phyloP scores from a whole-genome alignment of 1,140 invertebrate genomes.

The Diorhabda elongata region DNA sequence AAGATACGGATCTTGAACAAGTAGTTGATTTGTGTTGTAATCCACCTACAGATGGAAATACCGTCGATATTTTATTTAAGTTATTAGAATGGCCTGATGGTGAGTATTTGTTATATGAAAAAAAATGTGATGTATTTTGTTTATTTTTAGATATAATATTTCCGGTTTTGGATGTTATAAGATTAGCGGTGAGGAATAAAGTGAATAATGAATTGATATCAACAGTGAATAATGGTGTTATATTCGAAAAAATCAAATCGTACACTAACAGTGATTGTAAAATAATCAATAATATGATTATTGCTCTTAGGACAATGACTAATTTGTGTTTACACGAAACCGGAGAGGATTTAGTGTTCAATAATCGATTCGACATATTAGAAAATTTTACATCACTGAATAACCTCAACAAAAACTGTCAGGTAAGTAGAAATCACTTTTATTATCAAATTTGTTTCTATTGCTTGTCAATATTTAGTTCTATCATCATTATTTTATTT shows the following conservation, averaged over 20 bases:
- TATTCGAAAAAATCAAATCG: constrained; percentile 46
- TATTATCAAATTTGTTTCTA: too few species aligned
- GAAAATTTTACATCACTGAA: constrained; percentile 53
- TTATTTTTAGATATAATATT: constrained; percentile 68
- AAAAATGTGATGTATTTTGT: neutral
- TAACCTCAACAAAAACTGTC: constrained; percentile 62
- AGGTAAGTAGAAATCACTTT: constrained; percentile 46
- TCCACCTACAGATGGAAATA: constrained; percentile 46
- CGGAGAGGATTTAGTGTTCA: constrained; percentile 60
- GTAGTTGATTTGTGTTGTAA: constrained; percentile 59
- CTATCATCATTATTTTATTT: too few species aligned
- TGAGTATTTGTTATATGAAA: constrained; percentile 36
- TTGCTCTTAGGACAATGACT: constrained; percentile 68
- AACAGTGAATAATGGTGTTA: constrained; percentile 46
- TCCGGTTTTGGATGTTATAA: constrained; percentile 79
- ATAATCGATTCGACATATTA: constrained; percentile 55
- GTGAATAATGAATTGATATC: constrained; percentile 59
- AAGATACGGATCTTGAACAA: constrained; percentile 54
- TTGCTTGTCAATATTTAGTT: too few species aligned
- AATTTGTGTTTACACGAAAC: constrained; percentile 68
- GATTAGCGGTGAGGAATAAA: constrained; percentile 69
- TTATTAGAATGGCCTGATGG: constrained; percentile 74
- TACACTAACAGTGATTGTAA: constrained; percentile 43
- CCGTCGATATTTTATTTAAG: constrained; percentile 59
- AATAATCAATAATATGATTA: constrained; percentile 67